Evolutionary conservation across 1,140 invertebrate species (phyloP), one percentile per base, ranked within the genome.

Genomic region (Drosophila sucinea): DNA sequence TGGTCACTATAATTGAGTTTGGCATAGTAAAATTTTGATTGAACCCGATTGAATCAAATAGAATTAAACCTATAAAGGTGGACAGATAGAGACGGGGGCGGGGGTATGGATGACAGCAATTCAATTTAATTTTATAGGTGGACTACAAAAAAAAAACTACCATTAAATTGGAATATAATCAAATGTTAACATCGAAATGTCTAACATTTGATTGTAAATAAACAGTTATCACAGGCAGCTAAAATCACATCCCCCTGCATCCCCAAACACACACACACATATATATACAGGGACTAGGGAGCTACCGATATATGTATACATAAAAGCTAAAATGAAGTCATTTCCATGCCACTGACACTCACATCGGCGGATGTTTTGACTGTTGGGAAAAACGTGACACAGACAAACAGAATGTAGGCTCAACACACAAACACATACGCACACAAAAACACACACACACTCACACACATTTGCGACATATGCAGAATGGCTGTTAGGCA

Each of bases 271-370:
- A 77, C 60, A 69, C 41, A 29, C 11, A 60, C 33, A 41, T 4
- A 29, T 23, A 30, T 2, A 17, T 38, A 64, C 60, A 47, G 2
- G 2, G 3, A 2, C 33, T 8, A 8, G 2, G 33, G 44, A 17
- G 41, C n/a, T 44, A 11, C n/a, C 41, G n/a, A 47, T 23, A 25
- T 47, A 73, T 62, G 44, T 58, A 62, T 38, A 55, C 47, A 27
- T 25, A 35, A 47, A 33, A 71, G 70, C 47, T 60, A 72, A 69
- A 86, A 86, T 81, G 67, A 78, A 85, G 78, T 81, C 82, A 86
- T 86, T 85, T 75, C 64, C 64, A 75, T 67, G 71, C 67, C 65
- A 40, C 86, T 85, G 82, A 68, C 79, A 79, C 62, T 79, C 71
- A 82, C 82, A 85, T 66, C 71, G 79, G 71, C 71, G 79, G 81